These are phyloP conservation scores for Hypotaenidia okinawae DNA, from an alignment of 2,797 vertebrate species.

Conservation along the genomic window DNA sequence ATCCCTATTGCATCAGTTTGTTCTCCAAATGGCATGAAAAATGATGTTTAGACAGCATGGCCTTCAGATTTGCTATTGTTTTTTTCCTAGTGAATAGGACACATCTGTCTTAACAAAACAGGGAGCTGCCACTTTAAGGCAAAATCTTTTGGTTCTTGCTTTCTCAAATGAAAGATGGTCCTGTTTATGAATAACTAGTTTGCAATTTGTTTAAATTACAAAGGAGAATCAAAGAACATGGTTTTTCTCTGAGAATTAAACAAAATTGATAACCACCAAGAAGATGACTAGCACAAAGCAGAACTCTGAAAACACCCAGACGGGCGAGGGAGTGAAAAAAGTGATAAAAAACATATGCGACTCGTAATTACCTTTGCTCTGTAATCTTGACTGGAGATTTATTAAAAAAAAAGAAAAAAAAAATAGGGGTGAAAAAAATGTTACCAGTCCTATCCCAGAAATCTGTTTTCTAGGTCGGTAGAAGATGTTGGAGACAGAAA, in stretches of 20 bases:
- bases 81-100: not conserved
- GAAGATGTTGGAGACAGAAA: not conserved
- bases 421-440: not conserved
- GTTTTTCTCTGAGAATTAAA: not conserved
- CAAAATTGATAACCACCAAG: not conserved
- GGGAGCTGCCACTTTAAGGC: not conserved
- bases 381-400: not conserved
- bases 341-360: not conserved
- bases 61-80: not conserved
- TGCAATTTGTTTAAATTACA: conserved; percentile 22
- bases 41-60: not conserved
- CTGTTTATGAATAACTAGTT: not conserved
- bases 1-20: not conserved
- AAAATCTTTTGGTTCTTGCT: conserved; percentile 3
- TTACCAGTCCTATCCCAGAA: not conserved
- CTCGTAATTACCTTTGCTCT: not conserved
- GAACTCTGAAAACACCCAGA: not conserved
- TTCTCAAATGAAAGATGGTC: not conserved
- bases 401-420: not conserved
- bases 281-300: not conserved
- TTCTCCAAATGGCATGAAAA: not conserved
- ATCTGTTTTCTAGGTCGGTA: not conserved
- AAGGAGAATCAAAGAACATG: not conserved
- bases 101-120: not conserved
- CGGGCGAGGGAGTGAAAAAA: not conserved